Evolutionary conservation across 2,888 invertebrate genomes (phyloP), one percentile per base, ranked within the genome.

Genomic region (Nemotelus pantherinus): DNA sequence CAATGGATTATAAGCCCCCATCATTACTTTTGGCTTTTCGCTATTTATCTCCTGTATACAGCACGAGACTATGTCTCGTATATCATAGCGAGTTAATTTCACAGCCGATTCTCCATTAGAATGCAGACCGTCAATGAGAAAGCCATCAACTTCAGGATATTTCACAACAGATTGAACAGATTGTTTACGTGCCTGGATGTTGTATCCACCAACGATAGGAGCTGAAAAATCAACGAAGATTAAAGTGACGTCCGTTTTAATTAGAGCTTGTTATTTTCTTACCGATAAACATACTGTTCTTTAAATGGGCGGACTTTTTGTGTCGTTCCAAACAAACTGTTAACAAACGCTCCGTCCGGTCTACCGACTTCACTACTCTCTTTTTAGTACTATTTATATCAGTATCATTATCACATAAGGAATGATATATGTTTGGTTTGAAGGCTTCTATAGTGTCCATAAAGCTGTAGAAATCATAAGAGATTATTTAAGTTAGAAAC

Each of bases 81-180:
- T 83, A 76, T 90, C 89, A 3, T 89, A 87, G 81, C 88, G 84
- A 82, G 89, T 84, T 82, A 91, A 87, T 79, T 90, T 86, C 81
- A 90, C 82, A 0, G 86, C 86, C 9, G 82, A 86, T 82, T 91
- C 88, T 80, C 94, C 93, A 83, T 93, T 93, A 82, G 91, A 92
- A 81, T 94, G 93, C 77, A 97, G 89, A 2, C 97, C 96, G 84
- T 95, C 94, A 63, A 97, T 89, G 2, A 95, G 89, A 85, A 92
- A 93, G 2, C 97, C 97, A 77, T 88, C 87, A 75, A 94, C 86
- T 77, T 88, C 85, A 41, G 91, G 86, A 10, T 86, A 86, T 80
- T 91, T 87, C 70, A 89, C 86, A 77, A 91, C 83, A 79, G 90
- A 89, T 80, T 91, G 88, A 39, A 93, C 91, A 74, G 91, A 93